Evolutionary conservation across 2,888 invertebrate genomes (phyloP).

Genomic region (Adela reaumurella): DNA sequence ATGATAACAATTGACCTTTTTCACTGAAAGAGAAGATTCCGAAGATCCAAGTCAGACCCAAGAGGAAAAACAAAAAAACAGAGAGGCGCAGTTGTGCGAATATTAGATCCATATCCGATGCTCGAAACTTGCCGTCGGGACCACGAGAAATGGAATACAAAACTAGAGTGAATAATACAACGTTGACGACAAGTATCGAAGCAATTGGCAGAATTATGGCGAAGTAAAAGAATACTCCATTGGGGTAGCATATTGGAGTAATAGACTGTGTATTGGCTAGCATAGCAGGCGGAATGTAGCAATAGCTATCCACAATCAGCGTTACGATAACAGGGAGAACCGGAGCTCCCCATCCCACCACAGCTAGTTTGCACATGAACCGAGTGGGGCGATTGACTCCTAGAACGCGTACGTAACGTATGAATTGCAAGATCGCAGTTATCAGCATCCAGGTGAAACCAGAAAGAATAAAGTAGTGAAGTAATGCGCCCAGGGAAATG

Average conservation of each 20-base stretch:
- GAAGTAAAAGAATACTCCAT: slow-evolving; percentile 40
- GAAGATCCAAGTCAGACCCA: slow-evolving; percentile 62
- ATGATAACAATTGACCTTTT: slow-evolving; percentile 48
- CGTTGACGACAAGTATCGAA: slow-evolving; percentile 47
- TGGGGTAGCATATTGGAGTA: slow-evolving; percentile 51
- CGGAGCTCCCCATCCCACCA: slow-evolving; percentile 64
- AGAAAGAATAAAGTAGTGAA: slow-evolving; percentile 66
- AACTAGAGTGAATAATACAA: slow-evolving; percentile 51
- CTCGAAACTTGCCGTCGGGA: slow-evolving; percentile 46
- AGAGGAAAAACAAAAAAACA: slow-evolving; percentile 55
- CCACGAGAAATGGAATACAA: slow-evolving; percentile 49
- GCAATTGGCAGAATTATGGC: slow-evolving; percentile 53
- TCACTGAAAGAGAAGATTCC: slow-evolving; percentile 52
- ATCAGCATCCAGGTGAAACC: slow-evolving; percentile 73
- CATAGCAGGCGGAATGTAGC: slow-evolving; percentile 32
- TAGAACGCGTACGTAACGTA: slow-evolving; percentile 64
- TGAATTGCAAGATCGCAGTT: slow-evolving; percentile 64
- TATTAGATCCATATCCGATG: slow-evolving; percentile 31
- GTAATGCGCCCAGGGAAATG: slow-evolving; percentile 54
- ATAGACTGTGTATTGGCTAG: slow-evolving; percentile 12
- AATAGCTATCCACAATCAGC: slow-evolving; percentile 37
- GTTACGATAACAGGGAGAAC: slow-evolving; percentile 48
- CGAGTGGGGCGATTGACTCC: slow-evolving; percentile 54
- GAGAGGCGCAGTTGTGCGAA: slow-evolving; percentile 53
- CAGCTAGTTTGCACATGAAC: slow-evolving; percentile 60